These are phyloP conservation scores for Heliothis subflexa DNA, from an alignment of 1,140 invertebrate genomes.

Conservation along the genomic window DNA sequence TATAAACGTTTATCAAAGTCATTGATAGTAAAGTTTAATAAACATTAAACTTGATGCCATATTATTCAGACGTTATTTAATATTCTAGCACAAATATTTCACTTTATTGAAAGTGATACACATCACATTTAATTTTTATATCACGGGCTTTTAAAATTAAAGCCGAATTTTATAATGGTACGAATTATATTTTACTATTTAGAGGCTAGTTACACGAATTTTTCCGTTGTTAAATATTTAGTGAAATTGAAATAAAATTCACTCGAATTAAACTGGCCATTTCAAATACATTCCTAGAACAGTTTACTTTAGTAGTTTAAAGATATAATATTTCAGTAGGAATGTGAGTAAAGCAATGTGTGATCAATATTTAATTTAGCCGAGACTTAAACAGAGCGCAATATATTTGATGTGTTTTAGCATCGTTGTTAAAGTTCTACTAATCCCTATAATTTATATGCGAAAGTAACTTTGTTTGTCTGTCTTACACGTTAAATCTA, in stretches of 20 bases:
- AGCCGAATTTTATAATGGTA: not conserved
- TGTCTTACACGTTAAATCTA: no score
- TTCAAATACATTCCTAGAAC: no score
- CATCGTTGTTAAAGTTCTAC: slow-evolving; percentile 32
- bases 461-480: no score
- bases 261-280: no score
- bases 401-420: slow-evolving; percentile 43
- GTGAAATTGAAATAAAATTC: no score
- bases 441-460: not conserved
- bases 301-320: no score
- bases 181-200: not conserved
- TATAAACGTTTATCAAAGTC: not conserved
- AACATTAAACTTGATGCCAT: no score
- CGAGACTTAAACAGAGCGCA: not conserved
- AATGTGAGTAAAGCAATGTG: no score
- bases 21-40: no score
- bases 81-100: not conserved
- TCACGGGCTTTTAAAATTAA: slow-evolving; percentile 2
- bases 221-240: not conserved
- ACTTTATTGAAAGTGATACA: not conserved
- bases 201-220: not conserved
- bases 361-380: no score
- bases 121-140: not conserved
- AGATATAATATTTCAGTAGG: no score
- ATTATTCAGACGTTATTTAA: not conserved